Percentiles rank a stretch among this genome's conserved stretches.
Evolutionary conservation across 2,797 vertebrate species (phyloP).

Genomic region (Adelosebastes latens): DNA sequence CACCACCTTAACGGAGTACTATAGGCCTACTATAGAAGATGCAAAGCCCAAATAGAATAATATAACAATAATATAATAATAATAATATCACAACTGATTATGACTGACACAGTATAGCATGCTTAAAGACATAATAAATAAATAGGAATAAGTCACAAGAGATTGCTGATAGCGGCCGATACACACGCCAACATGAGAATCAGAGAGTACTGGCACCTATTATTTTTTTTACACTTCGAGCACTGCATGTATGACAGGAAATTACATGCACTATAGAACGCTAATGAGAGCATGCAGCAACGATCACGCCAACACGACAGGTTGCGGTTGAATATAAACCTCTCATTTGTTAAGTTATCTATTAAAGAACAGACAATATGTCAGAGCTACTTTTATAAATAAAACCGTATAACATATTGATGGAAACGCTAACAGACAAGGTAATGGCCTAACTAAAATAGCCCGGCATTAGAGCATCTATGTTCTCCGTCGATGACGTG

Average conservation of each 20-base stretch:
- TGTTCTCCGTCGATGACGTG: constrained; percentile 54
- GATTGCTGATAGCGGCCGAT: too few species aligned
- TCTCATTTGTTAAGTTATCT: constrained; percentile 20
- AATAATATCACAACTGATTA: too few species aligned
- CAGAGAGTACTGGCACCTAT: too few species aligned
- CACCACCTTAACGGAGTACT: too few species aligned
- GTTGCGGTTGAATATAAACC: constrained; percentile 25
- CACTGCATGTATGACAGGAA: constrained; percentile 15
- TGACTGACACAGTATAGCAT: too few species aligned
- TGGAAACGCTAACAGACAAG: constrained; percentile 48
- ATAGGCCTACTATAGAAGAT: too few species aligned
- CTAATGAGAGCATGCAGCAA: constrained; percentile 21
- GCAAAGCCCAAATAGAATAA: too few species aligned
- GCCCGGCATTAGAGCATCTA: constrained; percentile 48
- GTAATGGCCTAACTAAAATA: constrained; percentile 60
- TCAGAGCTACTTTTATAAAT: constrained; percentile 49
- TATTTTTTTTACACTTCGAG: neutral
- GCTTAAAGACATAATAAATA: too few species aligned
- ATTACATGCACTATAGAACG: constrained; percentile 7
- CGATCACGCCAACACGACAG: constrained; percentile 5
- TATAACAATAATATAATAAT: too few species aligned
- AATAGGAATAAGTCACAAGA: too few species aligned
- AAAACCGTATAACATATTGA: constrained; percentile 45
- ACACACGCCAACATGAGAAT: too few species aligned
- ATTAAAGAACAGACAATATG: constrained; percentile 27